Conservation (phyloP, 2,797 vertebrate genomes). For the Chanos chanos region DNA sequence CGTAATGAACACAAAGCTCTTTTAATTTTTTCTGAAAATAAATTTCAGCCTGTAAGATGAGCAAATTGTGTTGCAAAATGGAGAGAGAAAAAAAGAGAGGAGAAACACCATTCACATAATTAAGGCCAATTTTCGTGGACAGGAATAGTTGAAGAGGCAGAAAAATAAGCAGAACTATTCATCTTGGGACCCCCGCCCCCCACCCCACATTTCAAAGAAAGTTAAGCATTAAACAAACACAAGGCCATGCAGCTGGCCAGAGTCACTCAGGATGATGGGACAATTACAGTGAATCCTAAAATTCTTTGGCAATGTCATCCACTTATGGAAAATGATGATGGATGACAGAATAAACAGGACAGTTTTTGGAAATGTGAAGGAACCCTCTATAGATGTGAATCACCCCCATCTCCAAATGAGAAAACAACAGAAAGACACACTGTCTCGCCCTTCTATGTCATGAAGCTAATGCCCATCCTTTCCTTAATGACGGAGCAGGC, state of each 20-base stretch:
- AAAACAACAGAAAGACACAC: conserved; percentile 1
- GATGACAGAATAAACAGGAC: conserved; percentile 73
- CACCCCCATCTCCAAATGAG: conserved; percentile 66
- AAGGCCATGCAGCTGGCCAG: conserved; percentile 54
- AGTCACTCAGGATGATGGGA: conserved; percentile 76
- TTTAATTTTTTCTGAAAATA: conserved; percentile 94
- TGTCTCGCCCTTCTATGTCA: background rate
- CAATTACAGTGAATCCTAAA: conserved; percentile 77
- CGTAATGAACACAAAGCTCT: conserved; percentile 86
- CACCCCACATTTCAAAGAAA: conserved; percentile 53
- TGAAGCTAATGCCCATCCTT: conserved; percentile 58
- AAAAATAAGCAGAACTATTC: conserved; percentile 86
- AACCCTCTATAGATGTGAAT: conserved; percentile 71
- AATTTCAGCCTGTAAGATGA: conserved; percentile 88
- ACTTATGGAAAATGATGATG: conserved; percentile 51
- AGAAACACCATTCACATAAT: conserved; percentile 78
- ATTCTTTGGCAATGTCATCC: conserved; percentile 37
- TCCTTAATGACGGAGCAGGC: conserved; percentile 51
- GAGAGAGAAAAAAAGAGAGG: conserved; percentile 67
- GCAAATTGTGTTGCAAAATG: conserved; percentile 87
- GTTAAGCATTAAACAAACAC: conserved; percentile 84
- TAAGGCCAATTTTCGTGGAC: conserved; percentile 90
- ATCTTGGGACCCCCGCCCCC: conserved; percentile 60
- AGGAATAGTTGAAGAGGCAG: conserved; percentile 81
- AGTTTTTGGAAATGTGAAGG: conserved; percentile 71